phyloP scores from a whole-genome alignment of 2,888 invertebrate genomes.

The Cerastis rubricosa region DNA sequence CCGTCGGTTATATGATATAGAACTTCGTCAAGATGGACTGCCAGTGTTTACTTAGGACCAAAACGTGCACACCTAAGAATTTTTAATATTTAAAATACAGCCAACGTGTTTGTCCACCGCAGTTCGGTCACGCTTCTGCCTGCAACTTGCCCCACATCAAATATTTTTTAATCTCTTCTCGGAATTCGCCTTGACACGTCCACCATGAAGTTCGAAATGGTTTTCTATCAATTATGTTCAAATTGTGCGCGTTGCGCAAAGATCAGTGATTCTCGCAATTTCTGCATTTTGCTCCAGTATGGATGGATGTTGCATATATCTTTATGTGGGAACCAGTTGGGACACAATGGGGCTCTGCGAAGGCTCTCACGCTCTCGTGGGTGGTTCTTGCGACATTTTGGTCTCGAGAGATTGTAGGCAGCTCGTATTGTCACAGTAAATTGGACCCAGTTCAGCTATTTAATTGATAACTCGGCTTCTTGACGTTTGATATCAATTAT shows the following conservation, averaged over 20 bases:
- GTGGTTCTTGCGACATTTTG: slow-evolving; percentile 85
- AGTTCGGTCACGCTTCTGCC: slow-evolving; percentile 62
- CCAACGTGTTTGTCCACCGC: slow-evolving; percentile 62
- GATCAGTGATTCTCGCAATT: slow-evolving; percentile 75
- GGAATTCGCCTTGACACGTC: slow-evolving; percentile 62
- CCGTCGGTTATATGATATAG: slow-evolving; percentile 54
- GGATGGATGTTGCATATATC: slow-evolving; percentile 78
- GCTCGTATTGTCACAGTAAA: slow-evolving; percentile 70
- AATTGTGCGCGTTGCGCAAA: slow-evolving; percentile 73
- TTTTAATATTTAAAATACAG: slow-evolving; percentile 62
- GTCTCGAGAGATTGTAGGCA: slow-evolving; percentile 72
- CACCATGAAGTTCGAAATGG: slow-evolving; percentile 30
- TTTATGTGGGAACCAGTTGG: slow-evolving; percentile 85
- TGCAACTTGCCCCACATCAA: slow-evolving; percentile 61
- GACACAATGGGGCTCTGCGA: slow-evolving; percentile 78
- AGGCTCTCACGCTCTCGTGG: slow-evolving; percentile 85
- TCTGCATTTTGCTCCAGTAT: slow-evolving; percentile 81
- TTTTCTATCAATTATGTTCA: slow-evolving; percentile 64
- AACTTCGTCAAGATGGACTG: slow-evolving; percentile 58
- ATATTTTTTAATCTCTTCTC: slow-evolving; percentile 59
- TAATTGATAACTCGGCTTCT: slow-evolving; percentile 70
- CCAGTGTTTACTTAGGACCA: slow-evolving; percentile 70
- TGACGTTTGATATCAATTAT: slow-evolving; percentile 67
- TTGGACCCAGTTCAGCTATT: slow-evolving; percentile 68
- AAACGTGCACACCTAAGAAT: slow-evolving; percentile 67